These are phyloP conservation scores for Pseudomugil gertrudae DNA, from an alignment of 2,797 vertebrate genomes.

Conservation along the genomic window DNA sequence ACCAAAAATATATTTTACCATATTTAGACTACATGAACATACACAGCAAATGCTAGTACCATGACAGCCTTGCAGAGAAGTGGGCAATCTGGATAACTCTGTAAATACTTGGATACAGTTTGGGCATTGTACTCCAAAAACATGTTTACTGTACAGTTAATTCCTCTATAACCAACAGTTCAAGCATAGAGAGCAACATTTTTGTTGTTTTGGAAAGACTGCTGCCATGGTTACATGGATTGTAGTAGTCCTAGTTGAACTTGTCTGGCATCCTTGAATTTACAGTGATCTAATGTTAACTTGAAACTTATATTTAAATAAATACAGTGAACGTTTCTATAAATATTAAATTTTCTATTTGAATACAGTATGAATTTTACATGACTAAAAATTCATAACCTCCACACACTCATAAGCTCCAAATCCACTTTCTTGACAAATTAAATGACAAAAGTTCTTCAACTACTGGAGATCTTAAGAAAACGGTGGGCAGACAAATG, in stretches of 20 bases:
- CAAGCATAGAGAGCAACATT: not conserved
- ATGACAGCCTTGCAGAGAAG: not conserved
- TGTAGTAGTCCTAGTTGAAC: not conserved
- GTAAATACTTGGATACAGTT: not conserved
- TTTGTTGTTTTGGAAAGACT: not conserved
- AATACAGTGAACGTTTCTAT: not conserved
- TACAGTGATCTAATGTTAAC: not conserved
- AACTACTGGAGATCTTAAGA: not conserved
- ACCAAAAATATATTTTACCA: not conserved
- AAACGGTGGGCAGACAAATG: conserved; percentile 6
- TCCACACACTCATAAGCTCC: not conserved
- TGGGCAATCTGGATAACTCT: not conserved
- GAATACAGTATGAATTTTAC: not conserved
- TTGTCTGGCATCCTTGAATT: not conserved
- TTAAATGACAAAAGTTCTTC: not conserved
- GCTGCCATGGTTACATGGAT: not conserved
- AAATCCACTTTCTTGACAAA: not conserved
- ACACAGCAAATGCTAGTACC: not conserved
- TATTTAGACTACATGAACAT: not conserved
- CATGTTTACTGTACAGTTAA: not conserved
- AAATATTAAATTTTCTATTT: not conserved
- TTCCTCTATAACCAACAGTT: not conserved
- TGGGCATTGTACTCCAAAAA: not conserved
- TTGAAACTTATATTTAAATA: not conserved
- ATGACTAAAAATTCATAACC: not conserved